Conservation (phyloP, 2,113 vertebrate genomes). For the Hypomesus transpacificus region DNA sequence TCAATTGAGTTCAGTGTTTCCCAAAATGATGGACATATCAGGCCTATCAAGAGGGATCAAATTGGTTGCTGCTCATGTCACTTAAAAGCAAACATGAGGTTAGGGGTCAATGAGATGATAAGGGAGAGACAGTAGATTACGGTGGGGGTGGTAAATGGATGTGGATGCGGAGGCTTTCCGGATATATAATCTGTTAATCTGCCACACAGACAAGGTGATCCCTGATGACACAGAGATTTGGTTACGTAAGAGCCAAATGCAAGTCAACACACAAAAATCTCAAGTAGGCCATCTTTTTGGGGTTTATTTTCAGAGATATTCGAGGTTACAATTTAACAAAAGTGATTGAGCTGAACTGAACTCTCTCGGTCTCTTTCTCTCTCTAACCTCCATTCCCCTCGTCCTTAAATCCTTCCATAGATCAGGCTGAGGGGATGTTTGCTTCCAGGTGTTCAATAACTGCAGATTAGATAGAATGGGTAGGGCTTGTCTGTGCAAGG, state of each 20-base stretch:
- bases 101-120: slow-evolving; percentile 16
- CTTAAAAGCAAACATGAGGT: slow-evolving; percentile 1
- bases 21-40: neutral
- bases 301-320: neutral
- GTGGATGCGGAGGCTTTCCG: slow-evolving; percentile 22
- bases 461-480: slow-evolving; percentile 58
- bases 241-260: slow-evolving; percentile 28
- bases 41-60: neutral
- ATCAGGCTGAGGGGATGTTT: slow-evolving; percentile 10
- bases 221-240: slow-evolving; percentile 17
- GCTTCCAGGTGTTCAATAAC: slow-evolving; percentile 49
- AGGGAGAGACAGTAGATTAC: slow-evolving; percentile 11
- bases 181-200: slow-evolving; percentile 59
- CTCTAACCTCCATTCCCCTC: neutral
- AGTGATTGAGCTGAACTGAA: too few relatives aligned
- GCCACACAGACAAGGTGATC: slow-evolving; percentile 50
- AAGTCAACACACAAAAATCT: slow-evolving; percentile 2
- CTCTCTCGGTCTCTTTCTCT: neutral
- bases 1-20: too few relatives aligned
- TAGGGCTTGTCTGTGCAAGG: slow-evolving; percentile 4
- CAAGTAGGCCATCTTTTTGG: neutral
- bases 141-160: slow-evolving; percentile 7
- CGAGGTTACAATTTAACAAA: neutral
- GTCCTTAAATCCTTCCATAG: slow-evolving; percentile 46
- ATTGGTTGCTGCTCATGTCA: slow-evolving; percentile 10